Evolutionary conservation across 2,888 invertebrate species (phyloP), one percentile per base, ranked within the genome.

Genomic region (Pegoplata infirma): DNA sequence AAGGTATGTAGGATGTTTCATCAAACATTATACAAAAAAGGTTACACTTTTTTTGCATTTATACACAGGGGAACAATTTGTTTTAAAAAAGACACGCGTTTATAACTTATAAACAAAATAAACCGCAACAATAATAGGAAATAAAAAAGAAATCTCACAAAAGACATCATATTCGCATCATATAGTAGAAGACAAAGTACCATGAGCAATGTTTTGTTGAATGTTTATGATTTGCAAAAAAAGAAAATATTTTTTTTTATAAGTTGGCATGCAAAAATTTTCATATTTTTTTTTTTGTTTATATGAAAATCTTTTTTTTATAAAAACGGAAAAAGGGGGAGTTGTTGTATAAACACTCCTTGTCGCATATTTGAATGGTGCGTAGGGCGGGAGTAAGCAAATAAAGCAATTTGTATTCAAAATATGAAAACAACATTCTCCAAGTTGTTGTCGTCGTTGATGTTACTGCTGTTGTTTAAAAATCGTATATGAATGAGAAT

Each of bases 381-480:
- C 63, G 47, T 53, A 32, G 75, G 79, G 74, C 64, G 73, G 73
- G 73, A 73, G 73, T 63, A 59, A 67, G 81, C 77, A 84, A 84
- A 84, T 84, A 83, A 88, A 88, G 88, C 86, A 88, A 88, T 88
- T 88, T 88, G 88, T 88, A 88, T 88, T 88, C 88, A 88, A 88
- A 88, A 88, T 88, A 88, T 87, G 87, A 87, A 88, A 83, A 85
- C 84, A 85, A 85, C 79, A 82, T 81, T 82, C 77, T 69, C 32
- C 28, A 46, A 63, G 44, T 76, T 49, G 61, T 36, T 51, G 58
- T 8, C 46, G 47, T 44, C 46, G 47, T 44, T 19, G 44, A 25
- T 72, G 71, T 61, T 58, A 71, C 44, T 73, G 67, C 55, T 71
- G 75, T 66, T 79, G 67, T 67, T 75, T 75, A 61, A 79, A n/a